Evolutionary conservation across 37 sponge, comb jelly and placozoan species (phyloP).

Genomic region (Eunapius fragilis): DNA sequence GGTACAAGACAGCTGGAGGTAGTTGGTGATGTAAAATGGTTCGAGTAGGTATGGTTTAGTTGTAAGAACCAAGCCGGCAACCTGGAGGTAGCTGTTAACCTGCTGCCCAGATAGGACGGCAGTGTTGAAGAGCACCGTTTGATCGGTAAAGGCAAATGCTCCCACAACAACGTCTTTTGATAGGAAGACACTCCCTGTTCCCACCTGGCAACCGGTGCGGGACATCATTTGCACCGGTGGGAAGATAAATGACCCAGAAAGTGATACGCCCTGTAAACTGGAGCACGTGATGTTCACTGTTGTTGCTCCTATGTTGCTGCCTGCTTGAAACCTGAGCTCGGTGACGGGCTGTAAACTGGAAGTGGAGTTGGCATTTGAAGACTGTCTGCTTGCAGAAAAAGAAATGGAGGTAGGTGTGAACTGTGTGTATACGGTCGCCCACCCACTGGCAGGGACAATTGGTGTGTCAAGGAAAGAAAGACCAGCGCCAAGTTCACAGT

Average conservation of each 20-base stretch:
- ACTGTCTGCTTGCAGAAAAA: not conserved
- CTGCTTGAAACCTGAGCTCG: not conserved
- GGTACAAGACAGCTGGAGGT: constrained; percentile 20
- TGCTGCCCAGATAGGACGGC: constrained; percentile 24
- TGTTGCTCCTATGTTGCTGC: constrained; percentile 13
- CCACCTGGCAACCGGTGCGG: constrained; percentile 1
- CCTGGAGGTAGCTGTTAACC: not conserved
- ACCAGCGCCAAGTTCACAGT: constrained; percentile 12
- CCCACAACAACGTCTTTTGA: constrained; percentile 25
- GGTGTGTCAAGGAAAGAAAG: not conserved
- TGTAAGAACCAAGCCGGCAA: constrained; percentile 14
- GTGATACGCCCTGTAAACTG: constrained; percentile 2
- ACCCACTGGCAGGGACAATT: not conserved
- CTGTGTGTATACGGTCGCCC: not conserved
- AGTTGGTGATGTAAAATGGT: not conserved
- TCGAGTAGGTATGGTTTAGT: constrained; percentile 8
- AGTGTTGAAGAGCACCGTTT: constrained; percentile 53
- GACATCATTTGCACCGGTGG: not conserved
- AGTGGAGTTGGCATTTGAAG: not conserved
- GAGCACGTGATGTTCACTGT: constrained; percentile 11
- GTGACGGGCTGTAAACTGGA: not conserved
- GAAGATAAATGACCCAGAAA: not conserved
- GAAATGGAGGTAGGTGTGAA: not conserved
- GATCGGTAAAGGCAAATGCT: constrained; percentile 5
- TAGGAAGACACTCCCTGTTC: constrained; percentile 1